Base-by-base conservation (phyloP, 2,888 invertebrate genomes). In the Tenthredo mesomela region DNA sequence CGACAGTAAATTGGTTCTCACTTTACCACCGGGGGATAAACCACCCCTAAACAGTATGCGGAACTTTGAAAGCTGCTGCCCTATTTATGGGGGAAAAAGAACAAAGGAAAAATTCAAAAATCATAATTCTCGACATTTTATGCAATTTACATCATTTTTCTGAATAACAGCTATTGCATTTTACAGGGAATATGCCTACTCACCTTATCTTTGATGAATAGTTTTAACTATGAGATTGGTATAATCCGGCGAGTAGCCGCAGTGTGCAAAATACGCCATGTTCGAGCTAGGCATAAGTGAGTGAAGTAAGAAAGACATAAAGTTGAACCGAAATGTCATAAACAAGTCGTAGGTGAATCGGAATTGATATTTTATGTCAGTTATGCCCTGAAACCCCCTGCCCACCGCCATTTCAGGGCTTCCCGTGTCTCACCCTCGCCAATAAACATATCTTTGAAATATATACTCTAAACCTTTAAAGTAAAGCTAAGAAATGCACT, bases 321-420 rank as follows among this genome's bases (percentile, higher is more conserved):
- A 89, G 88, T 89, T 88, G 87, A 87, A 83, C 85, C 86, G 86
- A 85, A 87, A 85, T 82, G 87, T 88, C 87, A 86, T 88, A 88
- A 90, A 90, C 88, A 90, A 88, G 87, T 89, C 89, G 88, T 87
- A 86, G 85, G 84, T 84, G 87, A 88, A 89, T 90, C 89, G 88
- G 87, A 89, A 89, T 90, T 90, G 90, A 90, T 90, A 90, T 89
- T 90, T 90, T 87, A 90, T 87, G 89, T 87, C 87, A 86, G 87
- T 80, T 61, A 61, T 80, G 80, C 61, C 21, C 40, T 80, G 40
- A 61, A 40, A 40, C 37, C 37, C 21, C 40, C 80, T n/a, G 33
- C 15, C 21, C 37, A 12, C 50, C 75, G 47, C 33, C 71, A 73
- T 77, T 77, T 77, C 50, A 33, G 33, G 54, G 77, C 15, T 54